Evolutionary conservation across 2,888 invertebrate species (phyloP).

Genomic region (Mylabris sibirica): DNA sequence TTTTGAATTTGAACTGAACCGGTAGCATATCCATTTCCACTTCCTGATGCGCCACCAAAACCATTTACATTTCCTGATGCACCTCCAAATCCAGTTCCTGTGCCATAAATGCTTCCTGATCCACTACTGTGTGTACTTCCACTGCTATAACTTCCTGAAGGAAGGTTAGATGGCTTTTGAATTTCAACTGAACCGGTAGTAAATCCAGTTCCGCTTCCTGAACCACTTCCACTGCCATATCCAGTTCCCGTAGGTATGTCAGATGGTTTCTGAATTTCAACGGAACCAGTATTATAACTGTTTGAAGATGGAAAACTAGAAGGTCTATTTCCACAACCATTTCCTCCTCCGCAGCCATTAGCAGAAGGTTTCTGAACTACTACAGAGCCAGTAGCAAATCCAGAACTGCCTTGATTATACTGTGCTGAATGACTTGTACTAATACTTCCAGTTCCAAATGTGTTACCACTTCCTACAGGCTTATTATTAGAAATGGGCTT

Average conservation of each 20-base stretch:
- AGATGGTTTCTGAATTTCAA: not conserved
- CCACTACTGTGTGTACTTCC: constrained; percentile 11
- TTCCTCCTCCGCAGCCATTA: not conserved
- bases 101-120: not conserved
- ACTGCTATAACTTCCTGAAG: not conserved
- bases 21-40: not conserved
- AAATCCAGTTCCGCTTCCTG: not conserved
- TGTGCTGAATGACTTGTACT: not conserved
- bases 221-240: not conserved
- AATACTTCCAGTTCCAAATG: not conserved
- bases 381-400: not conserved
- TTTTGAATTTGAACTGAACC: not conserved
- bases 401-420: constrained; percentile 3
- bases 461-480: not conserved
- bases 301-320: no score
- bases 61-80: not conserved
- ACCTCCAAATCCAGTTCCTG: no score
- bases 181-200: not conserved
- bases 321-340: not conserved
- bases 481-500: no score
- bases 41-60: not conserved
- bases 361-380: not conserved
- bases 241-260: not conserved
- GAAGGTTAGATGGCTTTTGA: not conserved
- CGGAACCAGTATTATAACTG: not conserved